Conservation (phyloP, 2,797 vertebrate genomes). For the Muscicapa striata region DNA sequence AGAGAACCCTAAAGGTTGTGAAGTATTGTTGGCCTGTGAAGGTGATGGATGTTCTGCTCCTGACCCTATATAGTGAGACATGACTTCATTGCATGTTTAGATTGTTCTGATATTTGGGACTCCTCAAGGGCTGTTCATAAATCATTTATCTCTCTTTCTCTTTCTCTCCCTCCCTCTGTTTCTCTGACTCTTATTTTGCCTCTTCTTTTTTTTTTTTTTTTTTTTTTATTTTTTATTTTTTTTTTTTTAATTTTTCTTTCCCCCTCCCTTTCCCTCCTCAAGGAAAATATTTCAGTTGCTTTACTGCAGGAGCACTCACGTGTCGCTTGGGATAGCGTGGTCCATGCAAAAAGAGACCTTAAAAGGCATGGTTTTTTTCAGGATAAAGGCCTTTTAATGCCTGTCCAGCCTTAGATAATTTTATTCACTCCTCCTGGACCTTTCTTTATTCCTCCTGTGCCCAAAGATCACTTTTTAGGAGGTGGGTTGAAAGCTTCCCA, state of each 20-base stretch:
- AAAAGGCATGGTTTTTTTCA: conserved; percentile 83
- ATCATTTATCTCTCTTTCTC: conserved; percentile 83
- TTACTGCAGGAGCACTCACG: conserved; percentile 76
- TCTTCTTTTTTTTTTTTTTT: neutral
- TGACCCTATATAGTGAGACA: conserved; percentile 86
- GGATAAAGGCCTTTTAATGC: conserved; percentile 96
- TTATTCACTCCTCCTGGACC: conserved; percentile 94
- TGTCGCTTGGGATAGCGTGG: conserved; percentile 77
- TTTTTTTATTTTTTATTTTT: neutral
- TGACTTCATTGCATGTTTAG: conserved; percentile 87
- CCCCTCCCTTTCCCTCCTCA: neutral
- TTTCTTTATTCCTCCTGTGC: conserved; percentile 91
- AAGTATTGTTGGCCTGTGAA: conserved; percentile 81
- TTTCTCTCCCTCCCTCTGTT: conserved; percentile 64
- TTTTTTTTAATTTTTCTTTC: conserved; percentile 25
- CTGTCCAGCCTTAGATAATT: conserved; percentile 99
- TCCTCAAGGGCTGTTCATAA: conserved; percentile 87
- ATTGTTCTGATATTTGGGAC: conserved; percentile 86
- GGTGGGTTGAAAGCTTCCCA: conserved; percentile 96
- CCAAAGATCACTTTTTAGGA: conserved; percentile 94
- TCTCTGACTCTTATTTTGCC: conserved; percentile 31
- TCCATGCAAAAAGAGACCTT: conserved; percentile 83
- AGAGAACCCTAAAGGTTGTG: conserved; percentile 80
- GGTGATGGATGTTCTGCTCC: conserved; percentile 83
- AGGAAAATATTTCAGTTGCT: conserved; percentile 84